These are phyloP conservation scores for Dynastes tityus DNA, from an alignment of 2,888 invertebrate species.

Conservation along the genomic window DNA sequence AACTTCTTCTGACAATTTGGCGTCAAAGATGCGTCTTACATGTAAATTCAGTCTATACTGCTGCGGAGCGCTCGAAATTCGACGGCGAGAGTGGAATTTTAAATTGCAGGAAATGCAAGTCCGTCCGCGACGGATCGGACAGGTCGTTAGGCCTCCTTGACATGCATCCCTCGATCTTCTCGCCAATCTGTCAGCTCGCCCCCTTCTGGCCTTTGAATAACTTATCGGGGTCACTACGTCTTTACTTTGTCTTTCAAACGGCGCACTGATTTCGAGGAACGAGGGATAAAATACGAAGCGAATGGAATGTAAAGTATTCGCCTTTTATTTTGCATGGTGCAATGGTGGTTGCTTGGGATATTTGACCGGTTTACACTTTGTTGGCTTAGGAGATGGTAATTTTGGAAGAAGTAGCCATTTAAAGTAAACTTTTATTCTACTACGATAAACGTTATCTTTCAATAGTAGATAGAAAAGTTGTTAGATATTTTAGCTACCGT, in stretches of 20 bases:
- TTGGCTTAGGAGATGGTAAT: too few species aligned
- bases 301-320: constrained; percentile 28
- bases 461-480: too few species aligned
- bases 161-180: constrained; percentile 58
- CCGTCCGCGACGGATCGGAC: constrained; percentile 50
- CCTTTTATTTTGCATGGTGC: neutral
- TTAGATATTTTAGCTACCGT: too few species aligned
- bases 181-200: constrained; percentile 62
- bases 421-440: too few species aligned
- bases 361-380: too few species aligned
- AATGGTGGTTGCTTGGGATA: neutral
- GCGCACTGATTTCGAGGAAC: constrained; percentile 35
- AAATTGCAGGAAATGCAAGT: constrained; percentile 43
- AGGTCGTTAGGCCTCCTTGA: constrained; percentile 57
- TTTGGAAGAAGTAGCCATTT: too few species aligned
- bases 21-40: constrained; percentile 20
- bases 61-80: constrained; percentile 31
- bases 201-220: constrained; percentile 59
- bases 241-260: constrained; percentile 50
- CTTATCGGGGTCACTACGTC: constrained; percentile 56
- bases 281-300: constrained; percentile 18
- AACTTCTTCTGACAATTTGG: constrained; percentile 22
- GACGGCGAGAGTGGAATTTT: constrained; percentile 44
- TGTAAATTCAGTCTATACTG: constrained; percentile 29
- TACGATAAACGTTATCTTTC: too few species aligned